Evolutionary conservation across 2,113 vertebrate genomes (phyloP).

Genomic region (Hystrix brachyura): DNA sequence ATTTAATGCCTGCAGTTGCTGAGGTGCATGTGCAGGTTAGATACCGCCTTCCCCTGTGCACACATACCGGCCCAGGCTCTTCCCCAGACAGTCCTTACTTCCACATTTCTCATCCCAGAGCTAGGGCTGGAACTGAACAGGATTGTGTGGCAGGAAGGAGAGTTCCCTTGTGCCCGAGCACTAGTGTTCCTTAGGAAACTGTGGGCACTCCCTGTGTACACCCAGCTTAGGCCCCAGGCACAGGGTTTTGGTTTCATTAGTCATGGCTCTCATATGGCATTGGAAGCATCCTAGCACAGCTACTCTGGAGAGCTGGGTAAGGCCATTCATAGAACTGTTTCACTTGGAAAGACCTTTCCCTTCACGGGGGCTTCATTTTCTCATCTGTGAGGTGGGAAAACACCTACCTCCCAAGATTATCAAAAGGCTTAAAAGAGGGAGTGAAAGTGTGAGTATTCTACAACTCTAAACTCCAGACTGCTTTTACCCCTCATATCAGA

Average conservation of each 20-base stretch:
- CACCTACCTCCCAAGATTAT: neutral
- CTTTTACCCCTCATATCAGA: neutral
- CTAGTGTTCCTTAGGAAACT: neutral
- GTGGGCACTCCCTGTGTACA: neutral
- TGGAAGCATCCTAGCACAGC: neutral
- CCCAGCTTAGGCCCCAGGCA: neutral
- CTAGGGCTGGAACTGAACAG: neutral
- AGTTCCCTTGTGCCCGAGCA: neutral
- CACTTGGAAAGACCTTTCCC: neutral
- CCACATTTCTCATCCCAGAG: neutral
- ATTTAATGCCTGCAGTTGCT: neutral
- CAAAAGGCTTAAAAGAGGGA: neutral
- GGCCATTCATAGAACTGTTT: neutral
- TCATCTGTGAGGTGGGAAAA: constrained; percentile 41
- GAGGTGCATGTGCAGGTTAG: neutral
- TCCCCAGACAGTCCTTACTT: neutral
- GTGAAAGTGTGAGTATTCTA: neutral
- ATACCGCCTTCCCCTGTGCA: rapidly evolving
- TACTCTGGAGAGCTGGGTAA: neutral
- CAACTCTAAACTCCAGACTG: neutral
- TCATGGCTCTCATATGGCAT: neutral
- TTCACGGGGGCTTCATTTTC: neutral
- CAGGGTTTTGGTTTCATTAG: neutral
- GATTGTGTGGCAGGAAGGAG: too few species aligned
- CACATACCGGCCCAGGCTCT: neutral